Base-by-base conservation (phyloP, 92 coral and sea anemone genomes). In the Zoanthus sansibaricus region DNA sequence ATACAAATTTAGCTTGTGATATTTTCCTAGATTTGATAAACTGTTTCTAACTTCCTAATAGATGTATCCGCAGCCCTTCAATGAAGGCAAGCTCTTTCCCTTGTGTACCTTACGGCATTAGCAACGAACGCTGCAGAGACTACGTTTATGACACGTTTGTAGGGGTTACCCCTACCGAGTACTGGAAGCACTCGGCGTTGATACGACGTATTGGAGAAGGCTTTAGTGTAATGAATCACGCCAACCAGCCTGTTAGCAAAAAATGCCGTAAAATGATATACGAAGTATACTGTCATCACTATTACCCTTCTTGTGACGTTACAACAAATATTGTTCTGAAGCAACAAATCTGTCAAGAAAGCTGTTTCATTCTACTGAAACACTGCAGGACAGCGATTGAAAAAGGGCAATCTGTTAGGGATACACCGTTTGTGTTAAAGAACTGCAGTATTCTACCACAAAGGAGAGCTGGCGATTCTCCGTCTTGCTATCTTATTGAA, bases 341-440 rank as follows among this genome's bases (percentile, higher is more conserved):
- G 83, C 83, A 78, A 30, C 83, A 66, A 61, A 31, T 78, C 13
- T 78, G 83, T 54, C 66, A 42, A 66, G 83, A 78, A 15, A 78
- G 72, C 44, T 78, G 83, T 44, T 11, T 42, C 9, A 49, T 33
- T 9, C 9, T 78, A 30, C 16, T 20, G 33, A 56, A 42, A 42
- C 11, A 18, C 9, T 78, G 83, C 12, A 78, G n/a, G 71, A 59
- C 37, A 49, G 54, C 16, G n/a, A 7, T 78, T 32, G 55, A 20
- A 16, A 6, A n/a, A 3, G 83, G 83, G 17, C 71, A 17, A 61
- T 3, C 32, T 33, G 42, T 78, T 42, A 44, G n/a, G 7, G 6
- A 78, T 20, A 32, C 83, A 0, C 83, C 83, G 71, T 33, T 78
- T 42, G 52, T 9, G 12, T 9, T 61, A 18, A 59, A 54, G 55